phyloP scores from a whole-genome alignment of 2,888 invertebrate genomes.

The Dryococelus australis region DNA sequence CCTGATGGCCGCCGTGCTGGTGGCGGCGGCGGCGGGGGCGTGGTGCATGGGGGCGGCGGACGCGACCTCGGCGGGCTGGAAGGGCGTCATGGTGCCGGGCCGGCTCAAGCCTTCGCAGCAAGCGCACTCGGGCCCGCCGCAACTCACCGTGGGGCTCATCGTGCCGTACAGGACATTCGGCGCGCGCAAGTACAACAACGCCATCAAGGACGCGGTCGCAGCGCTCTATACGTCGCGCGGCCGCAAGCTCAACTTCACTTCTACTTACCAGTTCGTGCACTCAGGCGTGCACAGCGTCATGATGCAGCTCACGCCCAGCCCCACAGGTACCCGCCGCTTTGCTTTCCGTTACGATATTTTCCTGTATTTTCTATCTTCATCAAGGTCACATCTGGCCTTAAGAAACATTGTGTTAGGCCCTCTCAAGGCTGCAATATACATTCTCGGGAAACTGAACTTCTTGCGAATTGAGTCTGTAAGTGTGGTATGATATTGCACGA shows the following conservation, averaged over 20 bases:
- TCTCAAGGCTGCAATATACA: too few relatives aligned
- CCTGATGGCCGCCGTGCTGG: neutral
- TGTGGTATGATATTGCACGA: too few relatives aligned
- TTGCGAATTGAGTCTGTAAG: too few relatives aligned
- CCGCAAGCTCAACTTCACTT: conserved; percentile 64
- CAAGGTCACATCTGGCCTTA: too few relatives aligned
- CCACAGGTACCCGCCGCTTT: too few relatives aligned
- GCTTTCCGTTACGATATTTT: too few relatives aligned
- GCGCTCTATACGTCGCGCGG: conserved; percentile 66
- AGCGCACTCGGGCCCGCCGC: conserved; percentile 29
- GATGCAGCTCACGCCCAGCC: conserved; percentile 77
- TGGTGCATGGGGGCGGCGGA: neutral
- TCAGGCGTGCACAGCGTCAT: conserved; percentile 70
- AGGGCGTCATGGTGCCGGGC: neutral
- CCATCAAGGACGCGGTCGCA: conserved; percentile 69
- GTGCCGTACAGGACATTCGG: conserved; percentile 81
- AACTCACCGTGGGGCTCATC: conserved; percentile 71
- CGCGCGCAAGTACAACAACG: conserved; percentile 71
- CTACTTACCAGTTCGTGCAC: conserved; percentile 69
- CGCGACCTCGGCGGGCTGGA: neutral
- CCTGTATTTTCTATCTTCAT: too few relatives aligned
- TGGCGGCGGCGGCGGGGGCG: neutral
- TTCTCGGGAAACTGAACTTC: too few relatives aligned
- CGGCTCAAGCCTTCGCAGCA: conserved; percentile 25
- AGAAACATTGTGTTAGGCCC: too few relatives aligned